Base-by-base conservation (phyloP, 1,140 invertebrate genomes). In the Rhizoglyphus robini region DNA sequence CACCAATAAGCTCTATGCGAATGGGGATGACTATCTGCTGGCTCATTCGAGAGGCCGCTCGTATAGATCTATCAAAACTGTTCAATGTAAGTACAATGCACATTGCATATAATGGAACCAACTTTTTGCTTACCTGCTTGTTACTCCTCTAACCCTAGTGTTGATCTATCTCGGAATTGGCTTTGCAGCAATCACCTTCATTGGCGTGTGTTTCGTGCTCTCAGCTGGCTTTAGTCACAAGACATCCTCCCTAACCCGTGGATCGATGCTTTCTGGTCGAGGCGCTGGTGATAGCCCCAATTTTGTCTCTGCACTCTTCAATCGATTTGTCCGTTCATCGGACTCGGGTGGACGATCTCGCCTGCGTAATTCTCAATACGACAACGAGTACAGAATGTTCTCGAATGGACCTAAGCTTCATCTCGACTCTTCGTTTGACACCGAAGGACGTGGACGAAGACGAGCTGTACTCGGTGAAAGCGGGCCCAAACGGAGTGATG, bases 371-470 rank as follows among this genome's bases (percentile, higher is more conserved):
- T 41, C 36, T 11, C 18, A 11, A 11, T 41, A 41, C 18, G 36
- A 41, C 8, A 41, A 41, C 36, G 36, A 18, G 8, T 41, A 8
- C 36, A 41, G 18, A n/a, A 51, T 23, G 23, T 51, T 51, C 29
- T 8, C 18, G 11, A 51, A 51, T 51, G 48, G 48, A 51, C 58
- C 58, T 34, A 34, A 18, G 29, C 27, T 8, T 4, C 58, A 60
- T 46, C 58, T 60, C 2, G 58, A 60, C 29, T 60, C 58, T 23
- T 60, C 58, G 1, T 15, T 29, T 60, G 58, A 60, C 29, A 13
- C 15, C 27, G 58, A 60, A 23, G 11, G 29, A 60, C n/a, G 29
- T 5, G n/a, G 58, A 29, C 25, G 58, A 60, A 20, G 30, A 60
- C 36, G 30, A 51, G 13, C 29, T 27, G 23, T 23, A 4, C 48